A percentile compares a stretch with the other conserved stretches of the same genome.
These are phyloP conservation scores for Saxicola maurus DNA, from an alignment of 2,797 vertebrate genomes.

Conservation along the genomic window DNA sequence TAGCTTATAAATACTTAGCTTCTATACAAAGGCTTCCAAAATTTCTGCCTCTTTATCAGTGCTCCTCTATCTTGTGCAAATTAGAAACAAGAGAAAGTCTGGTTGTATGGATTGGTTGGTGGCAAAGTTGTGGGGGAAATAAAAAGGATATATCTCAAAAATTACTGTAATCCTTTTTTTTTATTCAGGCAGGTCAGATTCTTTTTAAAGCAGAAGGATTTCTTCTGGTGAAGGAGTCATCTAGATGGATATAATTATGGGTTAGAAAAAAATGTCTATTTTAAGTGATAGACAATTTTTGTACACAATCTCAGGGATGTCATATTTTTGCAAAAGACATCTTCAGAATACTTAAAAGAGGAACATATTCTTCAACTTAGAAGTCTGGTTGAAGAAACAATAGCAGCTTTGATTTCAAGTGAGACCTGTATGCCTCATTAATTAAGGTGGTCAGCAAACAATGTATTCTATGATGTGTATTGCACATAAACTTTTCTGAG, in stretches of 20 bases:
- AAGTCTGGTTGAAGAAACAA: background rate
- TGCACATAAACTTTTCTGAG: background rate
- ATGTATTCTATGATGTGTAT: background rate
- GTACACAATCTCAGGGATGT: background rate
- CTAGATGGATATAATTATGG: background rate
- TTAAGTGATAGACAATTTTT: background rate
- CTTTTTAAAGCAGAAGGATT: background rate
- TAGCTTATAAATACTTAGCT: background rate
- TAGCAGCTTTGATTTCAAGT: background rate
- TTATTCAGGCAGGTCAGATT: background rate
- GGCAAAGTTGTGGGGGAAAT: background rate
- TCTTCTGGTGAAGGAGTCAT: background rate
- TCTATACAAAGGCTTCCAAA: background rate
- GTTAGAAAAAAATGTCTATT: background rate
- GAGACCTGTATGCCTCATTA: background rate
- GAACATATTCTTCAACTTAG: background rate
- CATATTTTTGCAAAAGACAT: background rate
- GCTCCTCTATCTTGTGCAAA: background rate
- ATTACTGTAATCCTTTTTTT: background rate
- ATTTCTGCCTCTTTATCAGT: background rate
- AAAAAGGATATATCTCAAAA: background rate
- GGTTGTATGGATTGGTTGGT: fast-evolving
- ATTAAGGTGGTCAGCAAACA: background rate
- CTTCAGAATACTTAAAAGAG: background rate
- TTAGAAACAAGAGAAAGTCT: background rate